phyloP scores from a whole-genome alignment of 2,797 vertebrate species.

The Ataeniobius toweri region DNA sequence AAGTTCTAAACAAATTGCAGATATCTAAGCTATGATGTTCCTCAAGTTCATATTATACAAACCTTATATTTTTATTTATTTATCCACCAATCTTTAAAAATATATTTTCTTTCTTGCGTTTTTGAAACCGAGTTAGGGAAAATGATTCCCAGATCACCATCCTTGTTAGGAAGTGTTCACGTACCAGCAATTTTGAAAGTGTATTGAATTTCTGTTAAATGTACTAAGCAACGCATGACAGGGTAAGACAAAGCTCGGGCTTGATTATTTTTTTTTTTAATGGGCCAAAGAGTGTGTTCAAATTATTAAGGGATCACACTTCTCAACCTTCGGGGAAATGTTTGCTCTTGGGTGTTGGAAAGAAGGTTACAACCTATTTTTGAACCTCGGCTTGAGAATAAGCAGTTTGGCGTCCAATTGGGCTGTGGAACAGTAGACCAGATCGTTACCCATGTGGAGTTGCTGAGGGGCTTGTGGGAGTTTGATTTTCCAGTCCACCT shows the following conservation, averaged over 20 bases:
- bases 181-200: neutral
- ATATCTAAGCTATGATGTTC: neutral
- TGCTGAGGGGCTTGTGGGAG: too few relatives aligned
- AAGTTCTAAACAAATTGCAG: neutral
- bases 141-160: neutral
- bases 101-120: too few relatives aligned
- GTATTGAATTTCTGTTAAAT: neutral
- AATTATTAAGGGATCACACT: neutral
- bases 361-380: neutral
- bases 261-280: too few relatives aligned
- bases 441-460: too few relatives aligned
- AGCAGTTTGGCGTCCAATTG: neutral
- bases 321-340: neutral
- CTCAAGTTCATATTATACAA: neutral
- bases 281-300: neutral
- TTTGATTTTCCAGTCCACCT: too few relatives aligned
- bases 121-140: neutral
- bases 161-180: neutral
- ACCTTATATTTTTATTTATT: neutral
- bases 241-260: neutral
- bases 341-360: neutral
- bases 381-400: neutral
- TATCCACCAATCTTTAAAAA: too few relatives aligned
- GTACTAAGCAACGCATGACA: neutral
- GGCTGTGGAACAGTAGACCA: too few relatives aligned